Conservation (phyloP, 2,888 invertebrate genomes). For the Chymomyza procnemis region DNA sequence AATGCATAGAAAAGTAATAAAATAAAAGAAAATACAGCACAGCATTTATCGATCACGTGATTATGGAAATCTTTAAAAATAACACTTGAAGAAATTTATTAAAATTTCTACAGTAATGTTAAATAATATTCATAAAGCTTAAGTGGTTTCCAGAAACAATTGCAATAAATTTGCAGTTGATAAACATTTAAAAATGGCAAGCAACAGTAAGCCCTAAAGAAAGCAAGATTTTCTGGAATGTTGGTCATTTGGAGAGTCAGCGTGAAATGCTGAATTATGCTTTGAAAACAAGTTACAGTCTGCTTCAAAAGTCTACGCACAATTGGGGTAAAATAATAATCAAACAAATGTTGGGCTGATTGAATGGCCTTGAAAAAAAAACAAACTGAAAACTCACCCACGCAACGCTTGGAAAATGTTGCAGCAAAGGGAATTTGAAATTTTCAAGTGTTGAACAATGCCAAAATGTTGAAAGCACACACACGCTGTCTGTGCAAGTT, state of each 20-base stretch:
- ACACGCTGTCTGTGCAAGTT: not conserved
- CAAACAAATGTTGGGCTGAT: not conserved
- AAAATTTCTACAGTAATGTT: not conserved
- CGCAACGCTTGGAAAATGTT: slow-evolving; percentile 42
- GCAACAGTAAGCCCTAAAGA: not conserved
- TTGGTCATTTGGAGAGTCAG: not conserved
- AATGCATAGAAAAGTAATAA: not conserved
- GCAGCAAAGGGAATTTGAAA: slow-evolving; percentile 32
- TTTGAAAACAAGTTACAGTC: slow-evolving; percentile 27
- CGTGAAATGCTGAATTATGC: slow-evolving; percentile 58
- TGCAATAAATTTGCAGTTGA: slow-evolving; percentile 22
- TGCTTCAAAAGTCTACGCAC: slow-evolving; percentile 11
- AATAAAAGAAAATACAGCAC: not conserved
- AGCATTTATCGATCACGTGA: not conserved
- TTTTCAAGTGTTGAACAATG: slow-evolving; percentile 3
- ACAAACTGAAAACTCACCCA: not conserved
- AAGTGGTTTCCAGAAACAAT: not conserved
- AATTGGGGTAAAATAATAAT: slow-evolving; percentile 58
- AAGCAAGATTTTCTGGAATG: slow-evolving; percentile 17
- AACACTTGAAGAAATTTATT: not conserved
- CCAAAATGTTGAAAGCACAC: not conserved
- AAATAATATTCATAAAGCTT: not conserved
- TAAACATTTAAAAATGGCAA: not conserved
- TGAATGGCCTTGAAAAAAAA: slow-evolving; percentile 52
- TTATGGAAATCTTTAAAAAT: not conserved